Percentiles rank a stretch among this genome's conserved stretches.
These are phyloP conservation scores for Oryctes rhinoceros DNA, from an alignment of 1,140 invertebrate genomes.

Conservation along the genomic window DNA sequence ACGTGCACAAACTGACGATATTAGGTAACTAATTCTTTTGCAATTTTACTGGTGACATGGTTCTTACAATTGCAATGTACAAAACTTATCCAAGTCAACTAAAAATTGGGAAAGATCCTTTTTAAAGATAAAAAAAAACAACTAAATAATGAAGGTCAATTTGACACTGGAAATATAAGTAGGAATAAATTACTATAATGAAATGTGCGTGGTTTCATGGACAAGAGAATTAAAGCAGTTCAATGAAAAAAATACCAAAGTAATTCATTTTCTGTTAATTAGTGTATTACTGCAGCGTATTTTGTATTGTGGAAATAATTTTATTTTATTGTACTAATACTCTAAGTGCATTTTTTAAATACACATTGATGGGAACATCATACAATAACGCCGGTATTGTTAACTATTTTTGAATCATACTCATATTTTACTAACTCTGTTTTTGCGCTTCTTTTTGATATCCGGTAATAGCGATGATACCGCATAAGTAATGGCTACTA, in stretches of 20 bases:
- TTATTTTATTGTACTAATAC: no score
- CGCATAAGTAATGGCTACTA: no score
- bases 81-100: constrained; percentile 25
- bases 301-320: no score
- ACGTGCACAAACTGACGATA: not conserved
- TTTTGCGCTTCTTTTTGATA: no score
- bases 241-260: not conserved
- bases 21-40: constrained; percentile 34
- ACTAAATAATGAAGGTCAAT: not conserved
- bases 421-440: no score
- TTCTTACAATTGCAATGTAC: constrained; percentile 20
- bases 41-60: constrained; percentile 15
- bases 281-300: not conserved
- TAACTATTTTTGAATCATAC: no score
- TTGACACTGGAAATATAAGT: not conserved
- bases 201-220: not conserved
- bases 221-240: not conserved
- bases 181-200: not conserved
- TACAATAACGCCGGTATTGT: no score
- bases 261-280: not conserved
- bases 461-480: no score
- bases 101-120: constrained; percentile 33
- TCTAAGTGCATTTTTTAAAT: no score
- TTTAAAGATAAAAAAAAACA: not conserved
- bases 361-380: no score